Evolutionary conservation across 2,888 invertebrate species (phyloP), one percentile per base, ranked within the genome.

Genomic region (Cylindroiulus punctatus): DNA sequence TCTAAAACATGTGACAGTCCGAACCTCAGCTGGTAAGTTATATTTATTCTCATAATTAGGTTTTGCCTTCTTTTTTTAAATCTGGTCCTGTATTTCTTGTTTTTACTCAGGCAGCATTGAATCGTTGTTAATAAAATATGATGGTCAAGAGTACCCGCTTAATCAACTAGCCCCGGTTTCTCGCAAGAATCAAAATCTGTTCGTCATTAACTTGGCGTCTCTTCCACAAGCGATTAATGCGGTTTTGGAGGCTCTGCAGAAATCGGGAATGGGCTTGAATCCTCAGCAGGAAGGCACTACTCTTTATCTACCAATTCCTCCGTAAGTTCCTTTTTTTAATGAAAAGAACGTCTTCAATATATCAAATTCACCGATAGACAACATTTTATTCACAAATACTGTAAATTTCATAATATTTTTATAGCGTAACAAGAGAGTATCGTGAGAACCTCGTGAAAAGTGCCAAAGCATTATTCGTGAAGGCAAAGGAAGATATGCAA

Each of bases 221-320:
- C 96, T 96, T 91, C 97, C 98, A 0, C 96, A 97, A 93, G 95
- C 95, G 12, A 95, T 96, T 89, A 95, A 96, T 12, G 93, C 94
- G 88, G 95, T 95, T 8, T 89, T 97, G 42, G 94, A 94, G 90
- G 94, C 96, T 1, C 93, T 98, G 84, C 91, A 93, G 86, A 93
- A 93, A 57, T 96, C 97, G 87, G 97, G 97, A 14, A 93, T 98
- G 93, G 97, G 97, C 91, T 92, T 98, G 86, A 98, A 96, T 92
- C 97, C 98, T 0, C 98, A 98, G 90, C 97, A 97, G 91, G 98
- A 98, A 90, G 97, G 97, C 32, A 97, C 96, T 0, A 96, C 95
- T 1, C 91, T 98, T 84, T 98, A 94, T 91, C 93, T 98, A 85
- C 96, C 96, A 57, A 93, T 97, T 88, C 97, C 98, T 17, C 97